Percentiles rank a stretch among this genome's conserved stretches.
phyloP scores from a whole-genome alignment of 2,113 vertebrate species.

The Mohoua ochrocephala region DNA sequence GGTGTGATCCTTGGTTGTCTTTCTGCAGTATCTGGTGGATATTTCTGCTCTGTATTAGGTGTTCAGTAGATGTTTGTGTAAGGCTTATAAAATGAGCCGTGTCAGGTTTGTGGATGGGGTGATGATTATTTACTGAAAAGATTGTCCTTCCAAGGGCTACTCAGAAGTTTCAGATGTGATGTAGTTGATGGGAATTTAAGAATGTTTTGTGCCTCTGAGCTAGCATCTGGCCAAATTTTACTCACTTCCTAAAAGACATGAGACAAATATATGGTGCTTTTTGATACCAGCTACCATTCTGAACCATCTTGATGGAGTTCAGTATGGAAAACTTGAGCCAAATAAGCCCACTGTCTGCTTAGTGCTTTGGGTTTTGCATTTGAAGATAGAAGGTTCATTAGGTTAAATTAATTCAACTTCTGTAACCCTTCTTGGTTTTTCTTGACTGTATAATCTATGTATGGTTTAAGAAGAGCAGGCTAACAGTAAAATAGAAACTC shows the following conservation, averaged over 20 bases:
- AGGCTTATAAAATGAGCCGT: neutral
- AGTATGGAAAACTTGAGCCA: neutral
- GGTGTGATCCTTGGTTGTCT: neutral
- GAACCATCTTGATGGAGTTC: neutral
- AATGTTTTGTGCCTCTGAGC: neutral
- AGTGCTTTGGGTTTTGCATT: neutral
- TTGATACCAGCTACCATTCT: neutral
- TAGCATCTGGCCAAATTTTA: neutral
- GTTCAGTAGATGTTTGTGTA: neutral
- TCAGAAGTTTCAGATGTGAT: neutral
- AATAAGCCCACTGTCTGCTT: neutral
- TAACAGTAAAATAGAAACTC: neutral
- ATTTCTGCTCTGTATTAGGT: neutral
- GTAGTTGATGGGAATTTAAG: neutral
- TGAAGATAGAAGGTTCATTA: neutral
- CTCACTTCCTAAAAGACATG: neutral
- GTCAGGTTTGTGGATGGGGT: neutral
- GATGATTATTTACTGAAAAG: neutral
- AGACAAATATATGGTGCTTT: neutral
- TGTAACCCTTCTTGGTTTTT: neutral
- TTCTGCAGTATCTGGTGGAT: neutral
- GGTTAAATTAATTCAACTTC: neutral
- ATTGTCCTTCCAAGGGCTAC: neutral
- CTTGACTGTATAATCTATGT: neutral
- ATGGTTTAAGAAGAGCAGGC: neutral